Evolutionary conservation across 1,140 invertebrate genomes (phyloP), one percentile per base, ranked within the genome.

Genomic region (Papilio aristodemus): DNA sequence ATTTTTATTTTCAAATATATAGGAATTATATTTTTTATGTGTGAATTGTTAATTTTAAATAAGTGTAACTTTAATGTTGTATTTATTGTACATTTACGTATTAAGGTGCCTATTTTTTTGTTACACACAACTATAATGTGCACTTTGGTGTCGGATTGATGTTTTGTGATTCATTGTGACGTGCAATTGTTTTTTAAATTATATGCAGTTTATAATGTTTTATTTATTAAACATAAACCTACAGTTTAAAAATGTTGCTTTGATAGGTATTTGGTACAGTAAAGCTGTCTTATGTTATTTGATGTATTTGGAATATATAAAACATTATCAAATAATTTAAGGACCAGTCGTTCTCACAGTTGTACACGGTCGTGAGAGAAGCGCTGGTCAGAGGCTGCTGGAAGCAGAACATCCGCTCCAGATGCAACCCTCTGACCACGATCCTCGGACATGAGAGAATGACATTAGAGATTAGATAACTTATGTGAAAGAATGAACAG

Each of bases 41-140:
- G 76, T 68, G 69, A 72, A 71, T 75, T 74, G 75, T 75, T 82
- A 75, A 75, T 78, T 79, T 76, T 72, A 73, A 66, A 43, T 46
- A 67, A 43, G 39, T 62, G 37, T 76, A 78, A 70, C 39, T 19
- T 78, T 77, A 74, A 74, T 59, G 54, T 67, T 71, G 67, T 83
- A 83, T 81, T 83, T 80, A 81, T 81, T 77, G 71, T 73, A 75
- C 72, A 70, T 71, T 69, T 69, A 39, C 36, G 54, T 27, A 70
- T 69, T 72, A 75, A 77, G 79, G 77, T 85, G 78, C 73, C 77
- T 83, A 76, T 83, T 80, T 78, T 62, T 70, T 71, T 71, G 60
- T 25, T 4, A 57, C 19, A 59, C 54, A 57, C 9, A 57, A 57
- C 13, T 32, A 3, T 37, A 58, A 63, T 71, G 27, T 59, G 57